phyloP scores from a whole-genome alignment of 2,888 invertebrate species.

The Dermolepida albohirtum region DNA sequence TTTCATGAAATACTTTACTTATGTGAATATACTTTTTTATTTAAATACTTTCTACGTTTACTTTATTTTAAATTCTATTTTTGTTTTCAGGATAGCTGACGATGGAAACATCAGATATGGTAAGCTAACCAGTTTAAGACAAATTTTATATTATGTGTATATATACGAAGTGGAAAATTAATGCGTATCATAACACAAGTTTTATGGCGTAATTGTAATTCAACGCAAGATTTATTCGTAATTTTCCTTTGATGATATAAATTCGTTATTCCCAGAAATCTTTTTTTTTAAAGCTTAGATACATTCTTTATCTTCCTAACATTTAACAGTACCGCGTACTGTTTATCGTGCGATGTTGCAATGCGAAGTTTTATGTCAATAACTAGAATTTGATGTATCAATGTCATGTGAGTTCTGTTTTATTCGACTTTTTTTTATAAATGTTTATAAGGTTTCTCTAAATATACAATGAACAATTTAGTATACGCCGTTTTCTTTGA shows the following conservation, averaged over 20 bases:
- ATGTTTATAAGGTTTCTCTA: conserved; percentile 17
- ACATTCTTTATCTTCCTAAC: conserved; percentile 16
- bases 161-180: no score
- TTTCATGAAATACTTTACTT: no score
- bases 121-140: no score
- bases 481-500: conserved; percentile 15
- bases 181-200: no score
- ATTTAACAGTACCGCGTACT: conserved; percentile 18
- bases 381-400: conserved; percentile 27
- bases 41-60: no score
- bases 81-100: no score
- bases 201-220: no score
- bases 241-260: conserved; percentile 23
- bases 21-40: no score
- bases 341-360: conserved; percentile 24
- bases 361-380: conserved; percentile 32
- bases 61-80: no score
- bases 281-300: conserved; percentile 6
- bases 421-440: conserved; percentile 28
- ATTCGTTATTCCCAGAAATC: conserved; percentile 20
- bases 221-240: no score
- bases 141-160: no score
- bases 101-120: no score
- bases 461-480: conserved; percentile 7
- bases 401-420: conserved; percentile 17